Conservation (phyloP, 2,113 vertebrate genomes). For the Melospiza melodia region DNA sequence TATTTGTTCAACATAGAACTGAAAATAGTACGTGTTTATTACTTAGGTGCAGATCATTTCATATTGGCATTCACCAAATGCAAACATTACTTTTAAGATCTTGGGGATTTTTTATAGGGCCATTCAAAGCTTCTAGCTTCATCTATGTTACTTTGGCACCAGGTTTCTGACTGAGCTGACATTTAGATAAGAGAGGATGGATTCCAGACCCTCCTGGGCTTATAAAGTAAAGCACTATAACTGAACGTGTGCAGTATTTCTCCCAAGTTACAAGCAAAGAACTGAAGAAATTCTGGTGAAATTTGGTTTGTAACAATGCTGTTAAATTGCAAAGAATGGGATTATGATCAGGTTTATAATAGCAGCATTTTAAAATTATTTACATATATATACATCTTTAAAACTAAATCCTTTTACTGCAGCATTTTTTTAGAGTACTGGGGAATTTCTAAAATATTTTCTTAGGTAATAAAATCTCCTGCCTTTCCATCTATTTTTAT, state of each 20-base stretch:
- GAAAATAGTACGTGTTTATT: neutral
- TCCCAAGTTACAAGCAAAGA: neutral
- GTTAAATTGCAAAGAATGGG: neutral
- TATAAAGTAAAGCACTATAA: neutral
- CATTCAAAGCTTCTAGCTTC: neutral
- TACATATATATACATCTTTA: neutral
- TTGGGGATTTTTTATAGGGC: neutral
- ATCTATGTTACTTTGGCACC: neutral
- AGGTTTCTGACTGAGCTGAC: neutral
- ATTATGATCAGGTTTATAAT: neutral
- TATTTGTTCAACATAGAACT: neutral
- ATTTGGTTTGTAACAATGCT: neutral
- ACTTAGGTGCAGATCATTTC: neutral
- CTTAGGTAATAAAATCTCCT: neutral
- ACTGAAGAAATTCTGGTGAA: neutral
- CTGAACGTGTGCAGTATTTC: neutral
- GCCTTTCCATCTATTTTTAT: neutral
- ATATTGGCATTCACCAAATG: neutral
- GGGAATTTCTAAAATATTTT: neutral
- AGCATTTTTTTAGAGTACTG: neutral
- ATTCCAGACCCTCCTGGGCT: neutral
- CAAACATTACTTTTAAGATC: neutral
- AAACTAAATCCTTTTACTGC: neutral
- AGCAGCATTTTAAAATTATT: neutral
- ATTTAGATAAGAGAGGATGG: neutral